Percentiles rank a stretch among this genome's conserved stretches.
Evolutionary conservation across 2,113 vertebrate species (phyloP).

Genomic region (Lagopus muta): DNA sequence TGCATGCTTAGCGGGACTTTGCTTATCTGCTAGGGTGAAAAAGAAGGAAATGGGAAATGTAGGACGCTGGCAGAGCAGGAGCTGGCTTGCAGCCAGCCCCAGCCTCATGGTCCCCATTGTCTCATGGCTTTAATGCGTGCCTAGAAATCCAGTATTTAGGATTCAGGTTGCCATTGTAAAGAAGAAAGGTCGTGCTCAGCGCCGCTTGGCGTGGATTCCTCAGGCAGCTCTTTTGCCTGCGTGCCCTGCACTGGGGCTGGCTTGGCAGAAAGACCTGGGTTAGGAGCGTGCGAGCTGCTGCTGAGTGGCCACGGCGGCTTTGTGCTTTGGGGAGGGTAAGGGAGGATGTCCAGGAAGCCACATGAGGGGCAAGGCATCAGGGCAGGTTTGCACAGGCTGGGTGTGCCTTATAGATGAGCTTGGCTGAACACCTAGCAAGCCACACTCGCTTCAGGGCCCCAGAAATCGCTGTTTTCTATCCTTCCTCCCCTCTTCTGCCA

Average conservation of each 20-base stretch:
- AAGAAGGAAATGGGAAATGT: conserved; percentile 52
- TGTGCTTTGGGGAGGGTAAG: not conserved
- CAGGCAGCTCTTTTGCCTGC: conserved; percentile 40
- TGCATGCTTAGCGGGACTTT: conserved; percentile 7
- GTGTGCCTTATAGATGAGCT: not conserved
- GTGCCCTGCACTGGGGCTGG: not conserved
- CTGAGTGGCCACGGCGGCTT: not conserved
- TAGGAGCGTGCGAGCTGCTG: not conserved
- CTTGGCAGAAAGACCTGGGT: conserved; percentile 39
- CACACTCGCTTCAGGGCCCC: not conserved
- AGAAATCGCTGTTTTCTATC: conserved; percentile 17
- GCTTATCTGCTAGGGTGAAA: not conserved
- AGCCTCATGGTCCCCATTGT: conserved; percentile 60
- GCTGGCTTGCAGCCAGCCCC: conserved; percentile 69
- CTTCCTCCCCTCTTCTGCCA: conserved; percentile 10
- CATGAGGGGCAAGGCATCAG: not conserved
- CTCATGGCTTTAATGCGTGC: conserved; percentile 68
- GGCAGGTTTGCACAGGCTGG: not conserved
- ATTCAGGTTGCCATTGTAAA: conserved; percentile 67
- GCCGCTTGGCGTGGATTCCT: conserved; percentile 52
- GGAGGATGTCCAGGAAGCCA: not conserved
- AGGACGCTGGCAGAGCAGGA: not conserved
- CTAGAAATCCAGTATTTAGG: conserved; percentile 75
- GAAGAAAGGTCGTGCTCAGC: conserved; percentile 62
- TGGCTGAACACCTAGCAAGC: not conserved